These are phyloP conservation scores for Bombyx mandarina DNA, from an alignment of 1,140 invertebrate genomes.

Conservation along the genomic window DNA sequence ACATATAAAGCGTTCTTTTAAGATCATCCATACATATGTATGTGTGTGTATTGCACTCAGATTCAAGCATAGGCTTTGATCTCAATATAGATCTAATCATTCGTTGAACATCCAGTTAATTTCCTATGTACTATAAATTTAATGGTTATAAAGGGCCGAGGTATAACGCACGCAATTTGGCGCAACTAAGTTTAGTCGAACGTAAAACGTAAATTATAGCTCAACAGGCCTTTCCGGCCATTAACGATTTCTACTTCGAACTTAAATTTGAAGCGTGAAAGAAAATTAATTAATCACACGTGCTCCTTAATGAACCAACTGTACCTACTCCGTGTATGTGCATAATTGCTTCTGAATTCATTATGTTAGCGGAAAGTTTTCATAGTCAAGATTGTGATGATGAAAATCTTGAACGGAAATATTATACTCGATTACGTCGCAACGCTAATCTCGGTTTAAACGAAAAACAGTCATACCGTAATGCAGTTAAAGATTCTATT, in stretches of 20 bases:
- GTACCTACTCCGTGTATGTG: background rate
- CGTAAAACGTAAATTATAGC: slow-evolving; percentile 55
- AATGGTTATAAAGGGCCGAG: slow-evolving; percentile 43
- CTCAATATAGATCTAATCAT: slow-evolving; percentile 43
- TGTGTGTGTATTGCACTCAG: too few species aligned
- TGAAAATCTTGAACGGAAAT: too few species aligned
- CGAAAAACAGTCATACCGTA: too few species aligned
- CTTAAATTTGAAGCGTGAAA: slow-evolving; percentile 62
- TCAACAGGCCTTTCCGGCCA: slow-evolving; percentile 59
- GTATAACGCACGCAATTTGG: slow-evolving; percentile 59
- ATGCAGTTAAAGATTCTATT: too few species aligned
- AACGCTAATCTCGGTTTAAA: background rate
- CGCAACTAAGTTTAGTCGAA: slow-evolving; percentile 47
- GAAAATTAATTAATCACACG: slow-evolving; percentile 67
- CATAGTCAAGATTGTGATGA: too few species aligned
- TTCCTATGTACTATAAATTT: slow-evolving; percentile 64
- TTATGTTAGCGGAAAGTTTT: too few species aligned
- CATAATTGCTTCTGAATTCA: background rate
- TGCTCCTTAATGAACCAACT: slow-evolving; percentile 13
- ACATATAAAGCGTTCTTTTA: too few species aligned
- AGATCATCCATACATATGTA: too few species aligned
- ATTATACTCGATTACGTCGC: slow-evolving; percentile 1
- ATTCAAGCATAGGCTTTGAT: slow-evolving; percentile 22
- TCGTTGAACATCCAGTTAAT: slow-evolving; percentile 56
- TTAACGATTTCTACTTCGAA: slow-evolving; percentile 59